Evolutionary conservation across 2,113 vertebrate species (phyloP), one percentile per base, ranked within the genome.

Genomic region (Entelurus aequoreus): DNA sequence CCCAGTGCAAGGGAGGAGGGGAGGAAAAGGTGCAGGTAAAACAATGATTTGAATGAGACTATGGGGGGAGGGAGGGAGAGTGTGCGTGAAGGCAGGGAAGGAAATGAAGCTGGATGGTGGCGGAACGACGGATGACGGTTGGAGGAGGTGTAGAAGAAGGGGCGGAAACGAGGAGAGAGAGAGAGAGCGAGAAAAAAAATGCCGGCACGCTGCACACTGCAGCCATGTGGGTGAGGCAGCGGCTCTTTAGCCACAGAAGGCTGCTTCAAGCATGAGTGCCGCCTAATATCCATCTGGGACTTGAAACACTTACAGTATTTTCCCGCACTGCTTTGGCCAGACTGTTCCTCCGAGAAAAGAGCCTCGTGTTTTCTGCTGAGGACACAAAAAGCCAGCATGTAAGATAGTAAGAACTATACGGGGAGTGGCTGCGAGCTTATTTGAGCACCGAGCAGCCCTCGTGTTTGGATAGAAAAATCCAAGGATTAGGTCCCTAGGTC

Each of bases 151-250:
- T 55, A 21, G 48, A 63, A 63, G 63, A 46, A 50, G 42, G 16
- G 62, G 37, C 42, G 68, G 62, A 54, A 68, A 48, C 40, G 4
- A 50, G 53, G 49, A 64, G 68, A 37, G 53, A 63, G 36, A 16
- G 5, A 37, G 53, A 63, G 36, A 16, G 5, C 44, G 46, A 47
- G 54, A 65, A 36, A 36, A 62, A 4, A 57, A 60, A 60, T 71
- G 66, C 71, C 71, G 69, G 81, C 54, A 16, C 44, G 73, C 66
- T 77, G 74, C 79, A 82, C 78, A 74, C 76, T 70, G 81, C 85
- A 85, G 76, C 80, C 79, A 86, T 84, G 86, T 88, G 86, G 88
- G 89, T 87, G 86, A 89, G 86, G 86, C 83, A 64, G 79, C 61
- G 72, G 75, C 73, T 72, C 63, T 59, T 66, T 57, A 14, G 46